Conservation (phyloP, 1,140 invertebrate genomes). For the Listronotus oregonensis region DNA sequence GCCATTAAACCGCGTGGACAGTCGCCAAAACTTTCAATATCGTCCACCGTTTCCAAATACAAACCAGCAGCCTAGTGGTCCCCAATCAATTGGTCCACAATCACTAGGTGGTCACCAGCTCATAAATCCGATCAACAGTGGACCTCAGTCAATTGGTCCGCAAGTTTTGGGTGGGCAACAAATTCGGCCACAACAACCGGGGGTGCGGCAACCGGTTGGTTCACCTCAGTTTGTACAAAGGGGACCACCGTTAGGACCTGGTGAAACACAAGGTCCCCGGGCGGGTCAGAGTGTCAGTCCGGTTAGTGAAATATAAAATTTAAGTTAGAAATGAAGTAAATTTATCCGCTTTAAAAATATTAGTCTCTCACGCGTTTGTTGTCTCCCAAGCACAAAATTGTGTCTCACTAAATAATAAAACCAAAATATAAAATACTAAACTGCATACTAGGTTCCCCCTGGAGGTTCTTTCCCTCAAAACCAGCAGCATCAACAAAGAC, state of each 20-base stretch:
- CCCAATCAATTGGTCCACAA: constrained; percentile 17
- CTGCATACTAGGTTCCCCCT: background rate
- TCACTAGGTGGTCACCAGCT: constrained; percentile 2
- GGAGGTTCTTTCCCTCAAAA: background rate
- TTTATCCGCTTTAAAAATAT: no score
- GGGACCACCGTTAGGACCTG: constrained; percentile 31
- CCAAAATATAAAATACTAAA: no score
- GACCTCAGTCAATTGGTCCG: constrained; percentile 10
- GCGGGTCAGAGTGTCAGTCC: constrained; percentile 30
- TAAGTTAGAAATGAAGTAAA: no score
- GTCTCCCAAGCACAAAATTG: no score
- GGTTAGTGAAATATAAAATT: constrained; percentile 10
- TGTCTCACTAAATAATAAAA: no score
- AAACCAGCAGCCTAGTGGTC: constrained; percentile 30
- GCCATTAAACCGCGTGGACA: constrained; percentile 45
- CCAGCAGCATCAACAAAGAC: constrained; percentile 20
- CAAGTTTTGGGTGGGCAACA: constrained; percentile 5
- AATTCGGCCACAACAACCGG: constrained; percentile 10
- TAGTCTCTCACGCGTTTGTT: no score
- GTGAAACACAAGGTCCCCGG: constrained; percentile 33
- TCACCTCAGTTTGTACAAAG: constrained; percentile 39
- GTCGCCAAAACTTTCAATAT: constrained; percentile 41
- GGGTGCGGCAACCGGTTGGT: constrained; percentile 11
- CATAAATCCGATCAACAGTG: constrained; percentile 4
- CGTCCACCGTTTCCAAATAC: constrained; percentile 42